phyloP scores from a whole-genome alignment of 2,113 vertebrate genomes.

The Crotalus tigris region DNA sequence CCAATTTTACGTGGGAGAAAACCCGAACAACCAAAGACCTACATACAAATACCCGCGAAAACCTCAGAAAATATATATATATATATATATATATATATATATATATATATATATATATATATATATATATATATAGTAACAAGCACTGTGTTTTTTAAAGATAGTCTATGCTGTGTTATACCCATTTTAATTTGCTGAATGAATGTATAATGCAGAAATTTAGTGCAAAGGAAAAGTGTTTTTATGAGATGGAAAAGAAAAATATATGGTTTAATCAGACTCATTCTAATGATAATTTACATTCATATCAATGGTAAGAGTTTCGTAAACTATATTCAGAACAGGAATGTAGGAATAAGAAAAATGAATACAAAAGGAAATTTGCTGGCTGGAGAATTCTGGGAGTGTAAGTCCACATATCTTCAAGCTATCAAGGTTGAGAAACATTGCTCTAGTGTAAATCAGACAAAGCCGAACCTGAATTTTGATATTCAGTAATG shows the following conservation, averaged over 20 bases:
- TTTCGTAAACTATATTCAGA: not conserved
- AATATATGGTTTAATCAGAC: not conserved
- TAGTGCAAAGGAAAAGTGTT: not conserved
- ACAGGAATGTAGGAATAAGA: not conserved
- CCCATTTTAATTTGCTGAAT: not conserved
- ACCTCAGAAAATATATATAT: no score
- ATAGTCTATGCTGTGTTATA: not conserved
- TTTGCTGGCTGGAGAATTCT: not conserved
- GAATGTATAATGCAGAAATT: not conserved
- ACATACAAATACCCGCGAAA: no score
- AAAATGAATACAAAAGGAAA: not conserved
- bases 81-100: no score
- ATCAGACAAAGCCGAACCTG: not conserved
- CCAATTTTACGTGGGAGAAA: no score
- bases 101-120: no score
- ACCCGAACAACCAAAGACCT: no score
- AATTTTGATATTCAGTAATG: not conserved
- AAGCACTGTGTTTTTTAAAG: not conserved
- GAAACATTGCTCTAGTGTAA: not conserved
- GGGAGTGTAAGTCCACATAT: not conserved
- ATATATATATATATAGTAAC: not conserved
- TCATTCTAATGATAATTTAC: not conserved
- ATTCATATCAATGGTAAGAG: not conserved
- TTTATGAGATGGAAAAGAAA: not conserved
- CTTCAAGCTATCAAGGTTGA: not conserved